phyloP scores from a whole-genome alignment of 1,140 invertebrate species.

The Watersipora subatra region DNA sequence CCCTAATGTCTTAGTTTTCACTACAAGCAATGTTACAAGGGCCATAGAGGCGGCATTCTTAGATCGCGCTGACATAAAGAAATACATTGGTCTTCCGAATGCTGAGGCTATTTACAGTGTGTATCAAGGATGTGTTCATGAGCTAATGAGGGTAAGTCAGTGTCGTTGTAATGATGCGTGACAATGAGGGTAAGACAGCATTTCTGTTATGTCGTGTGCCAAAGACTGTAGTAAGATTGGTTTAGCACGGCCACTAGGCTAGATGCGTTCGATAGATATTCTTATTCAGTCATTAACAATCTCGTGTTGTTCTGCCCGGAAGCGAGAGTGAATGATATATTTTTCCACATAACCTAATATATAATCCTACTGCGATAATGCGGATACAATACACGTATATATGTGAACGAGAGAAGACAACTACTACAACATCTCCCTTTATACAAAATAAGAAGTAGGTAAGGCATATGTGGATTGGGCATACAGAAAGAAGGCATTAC shows the following conservation, averaged over 20 bases:
- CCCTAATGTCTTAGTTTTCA: slow-evolving; percentile 81
- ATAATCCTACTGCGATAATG: too few relatives aligned
- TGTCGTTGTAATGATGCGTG: too few relatives aligned
- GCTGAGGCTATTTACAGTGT: slow-evolving; percentile 65
- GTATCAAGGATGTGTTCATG: slow-evolving; percentile 58
- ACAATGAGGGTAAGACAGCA: background rate
- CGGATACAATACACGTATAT: too few relatives aligned
- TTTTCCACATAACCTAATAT: too few relatives aligned
- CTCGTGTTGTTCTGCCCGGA: too few relatives aligned
- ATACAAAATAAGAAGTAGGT: too few relatives aligned
- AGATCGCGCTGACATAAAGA: slow-evolving; percentile 86
- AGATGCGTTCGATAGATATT: too few relatives aligned
- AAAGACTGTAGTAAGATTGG: background rate
- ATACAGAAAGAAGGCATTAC: too few relatives aligned
- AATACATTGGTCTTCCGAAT: slow-evolving; percentile 69
- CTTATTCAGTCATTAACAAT: too few relatives aligned
- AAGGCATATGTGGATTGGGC: too few relatives aligned
- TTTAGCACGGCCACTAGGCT: background rate
- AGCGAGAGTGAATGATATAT: background rate
- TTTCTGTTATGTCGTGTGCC: background rate
- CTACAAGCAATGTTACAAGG: slow-evolving; percentile 85
- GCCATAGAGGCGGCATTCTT: slow-evolving; percentile 89
- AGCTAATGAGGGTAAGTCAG: slow-evolving; percentile 56
- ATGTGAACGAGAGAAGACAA: too few relatives aligned
- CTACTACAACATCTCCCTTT: too few relatives aligned